These are phyloP conservation scores for Brevipalpus yothersi DNA, from an alignment of 1,140 invertebrate species.

Conservation along the genomic window DNA sequence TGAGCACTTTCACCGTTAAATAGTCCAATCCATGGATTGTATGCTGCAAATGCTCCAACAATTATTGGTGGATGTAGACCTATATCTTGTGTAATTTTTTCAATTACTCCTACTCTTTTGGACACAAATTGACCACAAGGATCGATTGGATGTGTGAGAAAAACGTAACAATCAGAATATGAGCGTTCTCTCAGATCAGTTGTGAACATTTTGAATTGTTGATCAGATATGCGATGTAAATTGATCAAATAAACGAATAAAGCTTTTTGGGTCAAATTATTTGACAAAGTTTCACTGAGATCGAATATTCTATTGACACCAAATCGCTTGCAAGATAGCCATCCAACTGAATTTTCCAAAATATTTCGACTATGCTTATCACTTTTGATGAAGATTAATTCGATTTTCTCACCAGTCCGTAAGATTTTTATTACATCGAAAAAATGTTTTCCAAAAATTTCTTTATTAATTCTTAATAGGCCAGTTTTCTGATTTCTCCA, in stretches of 20 bases:
- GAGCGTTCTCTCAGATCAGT: background rate
- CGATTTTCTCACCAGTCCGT: too few relatives aligned
- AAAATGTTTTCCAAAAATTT: too few relatives aligned
- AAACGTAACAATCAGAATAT: background rate
- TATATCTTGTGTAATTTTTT: background rate
- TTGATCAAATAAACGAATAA: background rate
- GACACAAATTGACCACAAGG: background rate
- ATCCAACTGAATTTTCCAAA: background rate
- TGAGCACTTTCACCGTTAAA: background rate
- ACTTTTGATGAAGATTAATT: background rate
- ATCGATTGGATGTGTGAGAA: background rate
- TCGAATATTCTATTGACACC: background rate
- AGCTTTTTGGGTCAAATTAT: background rate
- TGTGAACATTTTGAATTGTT: background rate
- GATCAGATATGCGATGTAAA: background rate
- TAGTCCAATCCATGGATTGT: background rate
- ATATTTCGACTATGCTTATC: background rate
- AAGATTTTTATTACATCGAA: too few relatives aligned
- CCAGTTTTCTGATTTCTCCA: too few relatives aligned
- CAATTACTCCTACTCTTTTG: background rate
- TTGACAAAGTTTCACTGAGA: background rate
- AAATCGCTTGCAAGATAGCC: background rate
- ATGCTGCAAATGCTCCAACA: background rate
- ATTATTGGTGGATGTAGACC: background rate
- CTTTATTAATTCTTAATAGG: too few relatives aligned